Evolutionary conservation across 2,797 vertebrate species (phyloP).

Genomic region (Sebastes taczanowskii): DNA sequence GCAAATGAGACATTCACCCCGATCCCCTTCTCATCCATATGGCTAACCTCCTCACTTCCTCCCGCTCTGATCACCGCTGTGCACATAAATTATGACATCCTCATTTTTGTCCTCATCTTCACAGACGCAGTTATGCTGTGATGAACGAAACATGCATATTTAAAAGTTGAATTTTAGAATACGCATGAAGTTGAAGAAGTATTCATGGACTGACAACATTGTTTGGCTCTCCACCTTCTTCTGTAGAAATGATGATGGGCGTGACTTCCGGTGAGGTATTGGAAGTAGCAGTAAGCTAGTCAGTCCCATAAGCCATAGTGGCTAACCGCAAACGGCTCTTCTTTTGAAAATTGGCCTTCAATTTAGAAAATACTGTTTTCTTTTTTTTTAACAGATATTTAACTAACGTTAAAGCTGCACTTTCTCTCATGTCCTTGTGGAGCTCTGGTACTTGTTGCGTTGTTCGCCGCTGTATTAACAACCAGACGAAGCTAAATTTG

Average conservation of each 20-base stretch:
- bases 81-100: slow-evolving; percentile 18
- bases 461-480: too few relatives aligned
- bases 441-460: too few relatives aligned
- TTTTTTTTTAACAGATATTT: too few relatives aligned
- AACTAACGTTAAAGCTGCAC: too few relatives aligned
- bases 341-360: too few relatives aligned
- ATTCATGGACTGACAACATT: slow-evolving; percentile 9
- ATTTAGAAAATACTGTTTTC: too few relatives aligned
- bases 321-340: accelerated
- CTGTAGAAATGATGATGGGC: too few relatives aligned
- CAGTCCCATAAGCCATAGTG: too few relatives aligned
- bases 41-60: slow-evolving; percentile 47
- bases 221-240: not conserved
- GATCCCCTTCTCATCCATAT: slow-evolving; percentile 58
- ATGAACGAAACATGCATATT: slow-evolving; percentile 40
- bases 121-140: not conserved
- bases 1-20: slow-evolving; percentile 68
- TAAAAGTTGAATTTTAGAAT: slow-evolving; percentile 30
- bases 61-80: slow-evolving; percentile 19
- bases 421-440: too few relatives aligned
- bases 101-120: not conserved
- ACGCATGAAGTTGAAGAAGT: slow-evolving; percentile 36
- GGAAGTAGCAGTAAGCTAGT: too few relatives aligned
- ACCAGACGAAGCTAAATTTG: too few relatives aligned
- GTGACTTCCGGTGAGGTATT: too few relatives aligned